These are phyloP conservation scores for Procambarus clarkii DNA, from an alignment of 1,140 invertebrate genomes.

Conservation along the genomic window DNA sequence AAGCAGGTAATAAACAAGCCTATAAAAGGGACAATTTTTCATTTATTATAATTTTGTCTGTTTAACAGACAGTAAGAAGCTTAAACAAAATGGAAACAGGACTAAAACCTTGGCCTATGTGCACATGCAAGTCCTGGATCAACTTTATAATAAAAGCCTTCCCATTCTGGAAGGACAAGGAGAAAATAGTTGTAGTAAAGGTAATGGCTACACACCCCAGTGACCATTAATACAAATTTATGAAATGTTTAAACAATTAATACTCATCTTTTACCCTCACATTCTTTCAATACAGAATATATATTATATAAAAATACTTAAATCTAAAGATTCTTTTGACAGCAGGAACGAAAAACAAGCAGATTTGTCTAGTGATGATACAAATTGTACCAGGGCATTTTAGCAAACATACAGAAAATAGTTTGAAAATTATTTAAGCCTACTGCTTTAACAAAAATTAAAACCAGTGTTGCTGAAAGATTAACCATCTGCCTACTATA, in stretches of 20 bases:
- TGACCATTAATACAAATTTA: not conserved
- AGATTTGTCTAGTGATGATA: not conserved
- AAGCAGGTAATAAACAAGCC: too few relatives aligned
- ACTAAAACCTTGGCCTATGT: not conserved
- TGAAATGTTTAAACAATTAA: not conserved
- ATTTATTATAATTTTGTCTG: constrained; percentile 22
- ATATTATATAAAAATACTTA: not conserved
- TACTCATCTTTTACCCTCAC: not conserved
- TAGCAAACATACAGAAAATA: not conserved
- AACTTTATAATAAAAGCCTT: constrained; percentile 8
- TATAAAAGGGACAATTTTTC: too few relatives aligned
- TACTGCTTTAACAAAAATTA: not conserved
- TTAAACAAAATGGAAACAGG: not conserved
- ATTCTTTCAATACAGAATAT: not conserved
- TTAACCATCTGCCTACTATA: too few relatives aligned
- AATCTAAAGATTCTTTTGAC: not conserved
- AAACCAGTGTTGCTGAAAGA: too few relatives aligned
- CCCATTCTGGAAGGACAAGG: constrained; percentile 22
- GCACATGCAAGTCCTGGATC: not conserved
- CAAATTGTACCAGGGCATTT: too few relatives aligned
- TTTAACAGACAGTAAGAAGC: constrained; percentile 23
- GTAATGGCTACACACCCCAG: not conserved
- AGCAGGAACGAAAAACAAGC: not conserved
- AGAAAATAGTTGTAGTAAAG: not conserved
- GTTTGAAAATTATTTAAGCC: not conserved